Base-by-base conservation (phyloP, 2,888 invertebrate genomes). In the Trachelus tabidus region DNA sequence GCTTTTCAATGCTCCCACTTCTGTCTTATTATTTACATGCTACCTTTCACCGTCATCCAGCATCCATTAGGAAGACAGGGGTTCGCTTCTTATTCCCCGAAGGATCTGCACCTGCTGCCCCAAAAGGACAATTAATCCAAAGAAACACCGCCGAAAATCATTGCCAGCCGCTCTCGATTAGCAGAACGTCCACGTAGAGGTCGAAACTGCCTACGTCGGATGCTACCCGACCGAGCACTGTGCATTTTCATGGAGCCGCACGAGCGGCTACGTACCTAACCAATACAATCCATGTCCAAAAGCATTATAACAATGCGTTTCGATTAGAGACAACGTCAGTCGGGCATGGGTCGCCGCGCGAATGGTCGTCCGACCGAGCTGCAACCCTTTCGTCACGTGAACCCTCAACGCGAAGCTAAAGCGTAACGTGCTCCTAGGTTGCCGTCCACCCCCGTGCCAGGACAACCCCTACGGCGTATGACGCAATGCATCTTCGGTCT, bases 401-500 rank as follows among this genome's bases (percentile, higher is more conserved):
- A 56, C 56, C 56, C 56, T 56, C 9, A 23, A 56, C 4, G 23
- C 9, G 9, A 23, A 6, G 9, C 23, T 23, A 9, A 15, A 56
- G 9, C 56, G 56, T 56, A 9, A 23, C 56, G 56, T 23, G 56
- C 56, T 56, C 9, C 6, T 23, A 9, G 56, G 56, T 23, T 23
- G 2, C 23, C 37, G 1, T 4, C 37, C 37, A 33, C 40, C 15
- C 40, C 40, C 15, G 12, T 40, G 40, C 15, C 15, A 40, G 15
- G 4, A 15, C 40, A 23, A 56, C 23, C 56, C 56, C 56, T 56
- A 56, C 56, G 56, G 23, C 56, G 6, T 9, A 0, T 71, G 71
- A 34, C 40, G 83, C 85, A 83, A 85, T 86, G 81, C 84, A 85
- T 86, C 86, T 81, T 82, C 82, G 77, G 76, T 78, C 84, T 80